Evolutionary conservation across 1,140 invertebrate genomes (phyloP).

Genomic region (Antheraea pernyi): DNA sequence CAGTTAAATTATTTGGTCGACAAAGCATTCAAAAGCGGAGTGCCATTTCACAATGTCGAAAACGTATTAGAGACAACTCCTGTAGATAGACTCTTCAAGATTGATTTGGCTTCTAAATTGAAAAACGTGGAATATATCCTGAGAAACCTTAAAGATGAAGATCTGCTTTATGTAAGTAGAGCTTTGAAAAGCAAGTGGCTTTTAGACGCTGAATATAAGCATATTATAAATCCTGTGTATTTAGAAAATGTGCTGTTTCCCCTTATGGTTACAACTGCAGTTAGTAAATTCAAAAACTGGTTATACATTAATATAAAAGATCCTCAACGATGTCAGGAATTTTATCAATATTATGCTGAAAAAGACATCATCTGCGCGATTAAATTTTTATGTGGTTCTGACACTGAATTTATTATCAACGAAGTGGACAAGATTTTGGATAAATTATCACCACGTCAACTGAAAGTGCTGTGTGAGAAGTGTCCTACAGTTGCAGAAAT

Average conservation of each 20-base stretch:
- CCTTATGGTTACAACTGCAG: constrained; percentile 49
- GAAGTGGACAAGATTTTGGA: constrained; percentile 5
- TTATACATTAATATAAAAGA: constrained; percentile 44
- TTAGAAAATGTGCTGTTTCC: constrained; percentile 48
- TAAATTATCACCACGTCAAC: not conserved
- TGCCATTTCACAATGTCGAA: constrained; percentile 28
- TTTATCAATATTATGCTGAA: constrained; percentile 51
- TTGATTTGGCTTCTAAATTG: constrained; percentile 50
- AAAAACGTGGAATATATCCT: constrained; percentile 51
- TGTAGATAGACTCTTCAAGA: constrained; percentile 56
- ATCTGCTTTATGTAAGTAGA: constrained; percentile 59
- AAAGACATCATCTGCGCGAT: constrained; percentile 39
- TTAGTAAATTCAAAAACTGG: constrained; percentile 57
- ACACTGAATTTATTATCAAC: constrained; percentile 24
- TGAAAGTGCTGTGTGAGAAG: constrained; percentile 11
- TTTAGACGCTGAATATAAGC: constrained; percentile 32
- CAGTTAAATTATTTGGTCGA: constrained; percentile 42
- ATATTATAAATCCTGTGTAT: constrained; percentile 47
- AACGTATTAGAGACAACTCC: constrained; percentile 36
- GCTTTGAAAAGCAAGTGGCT: constrained; percentile 49
- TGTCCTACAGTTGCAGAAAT: constrained; percentile 8
- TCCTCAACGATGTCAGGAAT: constrained; percentile 38
- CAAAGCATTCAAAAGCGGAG: constrained; percentile 22
- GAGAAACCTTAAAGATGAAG: constrained; percentile 43
- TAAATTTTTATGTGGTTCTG: constrained; percentile 48